A percentile compares a stretch with the other conserved stretches of the same genome.
phyloP scores from a whole-genome alignment of 2,113 vertebrate genomes.

The Glaucidium brasilianum region DNA sequence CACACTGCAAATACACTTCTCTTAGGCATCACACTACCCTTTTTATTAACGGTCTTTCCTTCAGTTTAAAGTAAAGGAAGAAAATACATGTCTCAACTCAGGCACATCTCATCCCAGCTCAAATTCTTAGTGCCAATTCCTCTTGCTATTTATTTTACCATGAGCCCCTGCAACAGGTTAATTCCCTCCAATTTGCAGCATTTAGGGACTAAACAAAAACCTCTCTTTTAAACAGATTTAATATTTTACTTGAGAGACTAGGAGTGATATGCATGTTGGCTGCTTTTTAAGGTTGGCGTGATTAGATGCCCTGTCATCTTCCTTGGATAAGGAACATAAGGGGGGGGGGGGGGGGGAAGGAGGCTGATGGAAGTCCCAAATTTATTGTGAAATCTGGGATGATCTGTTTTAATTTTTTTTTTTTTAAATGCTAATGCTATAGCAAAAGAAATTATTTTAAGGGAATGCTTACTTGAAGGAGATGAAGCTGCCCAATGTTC shows the following conservation, averaged over 20 bases:
- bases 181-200: background rate
- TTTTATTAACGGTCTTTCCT: background rate
- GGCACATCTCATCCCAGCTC: background rate
- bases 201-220: background rate
- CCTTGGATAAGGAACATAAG: background rate
- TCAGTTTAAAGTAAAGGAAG: background rate
- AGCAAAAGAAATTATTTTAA: background rate
- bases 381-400: background rate
- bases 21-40: background rate
- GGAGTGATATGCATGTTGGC: background rate
- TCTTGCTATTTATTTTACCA: background rate
- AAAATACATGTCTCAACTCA: background rate
- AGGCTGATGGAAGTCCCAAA: background rate
- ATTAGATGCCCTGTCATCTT: background rate
- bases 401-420: too few relatives aligned
- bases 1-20: background rate
- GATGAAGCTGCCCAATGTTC: background rate
- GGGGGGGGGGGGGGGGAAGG: accelerated
- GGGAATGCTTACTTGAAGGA: background rate
- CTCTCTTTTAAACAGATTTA: background rate
- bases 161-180: background rate
- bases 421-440: background rate
- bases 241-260: background rate
- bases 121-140: background rate
- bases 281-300: background rate